phyloP scores from a whole-genome alignment of 2,113 vertebrate species.

The Calypte anna region DNA sequence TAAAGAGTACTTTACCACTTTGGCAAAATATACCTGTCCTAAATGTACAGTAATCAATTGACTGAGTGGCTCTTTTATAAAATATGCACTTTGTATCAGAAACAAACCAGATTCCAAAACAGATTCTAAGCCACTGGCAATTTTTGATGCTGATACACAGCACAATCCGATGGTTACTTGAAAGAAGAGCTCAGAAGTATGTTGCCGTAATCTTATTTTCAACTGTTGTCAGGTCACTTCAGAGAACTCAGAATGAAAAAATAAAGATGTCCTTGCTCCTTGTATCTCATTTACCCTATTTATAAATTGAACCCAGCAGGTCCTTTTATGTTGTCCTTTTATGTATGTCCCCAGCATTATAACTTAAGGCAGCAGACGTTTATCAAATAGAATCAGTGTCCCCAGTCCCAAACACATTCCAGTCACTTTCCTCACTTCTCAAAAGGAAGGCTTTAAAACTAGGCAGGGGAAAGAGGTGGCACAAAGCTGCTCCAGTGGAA shows the following conservation, averaged over 20 bases:
- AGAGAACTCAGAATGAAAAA: neutral
- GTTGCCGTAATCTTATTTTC: neutral
- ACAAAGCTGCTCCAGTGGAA: neutral
- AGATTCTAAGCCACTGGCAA: neutral
- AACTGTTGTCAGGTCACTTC: neutral
- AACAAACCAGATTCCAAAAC: neutral
- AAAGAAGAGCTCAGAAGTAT: neutral
- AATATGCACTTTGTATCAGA: neutral
- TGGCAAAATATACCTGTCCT: neutral
- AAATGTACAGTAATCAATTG: neutral
- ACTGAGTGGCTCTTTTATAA: neutral
- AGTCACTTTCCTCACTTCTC: neutral
- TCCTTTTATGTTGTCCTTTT: neutral
- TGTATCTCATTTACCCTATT: neutral
- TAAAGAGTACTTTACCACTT: neutral
- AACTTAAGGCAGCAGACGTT: constrained; percentile 20
- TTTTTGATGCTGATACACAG: neutral
- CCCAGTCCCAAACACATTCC: neutral
- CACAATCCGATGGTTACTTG: neutral
- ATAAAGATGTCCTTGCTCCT: neutral
- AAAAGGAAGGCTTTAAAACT: neutral
- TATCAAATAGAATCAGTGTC: neutral
- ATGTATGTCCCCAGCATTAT: neutral
- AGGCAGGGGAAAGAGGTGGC: neutral
- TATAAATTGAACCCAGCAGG: neutral